These are phyloP conservation scores for Halictus ligatus DNA, from an alignment of 2,888 invertebrate genomes.

Conservation along the genomic window DNA sequence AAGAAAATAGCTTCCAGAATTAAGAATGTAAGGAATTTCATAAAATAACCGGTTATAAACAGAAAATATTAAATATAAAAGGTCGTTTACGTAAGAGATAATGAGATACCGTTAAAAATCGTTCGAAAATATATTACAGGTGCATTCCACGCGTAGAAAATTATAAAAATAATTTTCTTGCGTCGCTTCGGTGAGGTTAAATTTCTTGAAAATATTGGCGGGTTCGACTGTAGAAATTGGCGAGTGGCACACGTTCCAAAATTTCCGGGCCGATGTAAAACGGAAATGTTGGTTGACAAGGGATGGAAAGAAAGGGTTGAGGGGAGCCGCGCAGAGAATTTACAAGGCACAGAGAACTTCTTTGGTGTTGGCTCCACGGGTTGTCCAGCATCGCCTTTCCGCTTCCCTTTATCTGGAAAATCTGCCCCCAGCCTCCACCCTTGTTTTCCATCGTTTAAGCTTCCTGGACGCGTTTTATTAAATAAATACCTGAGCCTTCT, in stretches of 20 bases:
- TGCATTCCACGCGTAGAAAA: background rate
- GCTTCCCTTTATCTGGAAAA: constrained; percentile 52
- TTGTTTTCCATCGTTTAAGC: constrained; percentile 48
- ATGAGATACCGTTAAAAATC: background rate
- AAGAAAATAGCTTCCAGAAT: background rate
- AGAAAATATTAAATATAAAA: background rate
- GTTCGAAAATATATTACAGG: background rate
- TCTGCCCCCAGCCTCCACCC: constrained; percentile 14
- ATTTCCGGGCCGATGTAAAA: constrained; percentile 1
- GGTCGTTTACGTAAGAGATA: background rate
- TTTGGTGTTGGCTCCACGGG: constrained; percentile 51
- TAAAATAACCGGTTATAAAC: background rate
- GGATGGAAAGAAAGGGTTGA: background rate
- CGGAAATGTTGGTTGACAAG: background rate
- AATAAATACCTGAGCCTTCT: constrained; percentile 76
- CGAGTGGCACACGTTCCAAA: constrained; percentile 36
- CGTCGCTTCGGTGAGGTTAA: background rate
- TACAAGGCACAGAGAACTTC: constrained; percentile 51
- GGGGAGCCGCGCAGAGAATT: constrained; percentile 34
- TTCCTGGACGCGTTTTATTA: constrained; percentile 75
- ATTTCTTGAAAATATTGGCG: background rate
- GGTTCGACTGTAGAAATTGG: constrained; percentile 22
- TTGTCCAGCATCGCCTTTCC: constrained; percentile 47
- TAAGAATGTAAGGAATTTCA: background rate
- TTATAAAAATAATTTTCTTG: background rate